These are phyloP conservation scores for Montipora sp. DNA, from an alignment of 64 coral and sea anemone genomes.

Conservation along the genomic window DNA sequence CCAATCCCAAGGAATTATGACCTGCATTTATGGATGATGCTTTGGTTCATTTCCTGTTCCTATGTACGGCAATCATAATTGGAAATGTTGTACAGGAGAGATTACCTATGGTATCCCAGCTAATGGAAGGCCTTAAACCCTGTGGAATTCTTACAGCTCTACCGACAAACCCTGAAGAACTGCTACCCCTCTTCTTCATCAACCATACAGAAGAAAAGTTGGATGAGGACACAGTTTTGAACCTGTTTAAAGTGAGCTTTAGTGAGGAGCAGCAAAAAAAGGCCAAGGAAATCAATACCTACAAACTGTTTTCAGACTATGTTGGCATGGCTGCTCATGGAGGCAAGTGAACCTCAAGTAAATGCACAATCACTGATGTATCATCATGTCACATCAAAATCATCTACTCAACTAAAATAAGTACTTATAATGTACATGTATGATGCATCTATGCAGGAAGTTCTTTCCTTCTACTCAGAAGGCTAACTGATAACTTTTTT, in stretches of 20 bases:
- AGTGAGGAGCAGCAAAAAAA: slow-evolving; percentile 67
- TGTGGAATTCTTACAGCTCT: slow-evolving; percentile 59
- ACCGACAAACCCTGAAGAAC: slow-evolving; percentile 44
- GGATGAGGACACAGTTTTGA: slow-evolving; percentile 59
- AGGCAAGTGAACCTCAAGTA: slow-evolving; percentile 21
- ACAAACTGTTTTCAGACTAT: slow-evolving; percentile 55
- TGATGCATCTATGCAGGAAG: too few relatives aligned
- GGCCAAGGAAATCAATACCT: slow-evolving; percentile 66
- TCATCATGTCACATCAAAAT: too few relatives aligned
- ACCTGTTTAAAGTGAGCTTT: slow-evolving; percentile 58
- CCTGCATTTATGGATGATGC: too few relatives aligned
- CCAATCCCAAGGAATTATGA: too few relatives aligned
- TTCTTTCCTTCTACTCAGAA: too few relatives aligned
- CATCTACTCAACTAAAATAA: too few relatives aligned
- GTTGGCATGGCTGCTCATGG: slow-evolving; percentile 52
- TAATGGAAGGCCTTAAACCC: slow-evolving; percentile 50
- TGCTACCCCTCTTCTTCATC: slow-evolving; percentile 28
- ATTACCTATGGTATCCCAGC: slow-evolving; percentile 65
- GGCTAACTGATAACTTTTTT: too few relatives aligned
- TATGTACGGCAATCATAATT: slow-evolving; percentile 46
- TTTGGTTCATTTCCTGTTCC: slow-evolving; percentile 15
- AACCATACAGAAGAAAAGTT: slow-evolving; percentile 13
- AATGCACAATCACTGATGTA: too few relatives aligned
- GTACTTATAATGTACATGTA: too few relatives aligned
- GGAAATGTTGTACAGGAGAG: slow-evolving; percentile 44